Conservation (phyloP, 2,888 invertebrate genomes). For the Cordylochernes scorpioides region DNA sequence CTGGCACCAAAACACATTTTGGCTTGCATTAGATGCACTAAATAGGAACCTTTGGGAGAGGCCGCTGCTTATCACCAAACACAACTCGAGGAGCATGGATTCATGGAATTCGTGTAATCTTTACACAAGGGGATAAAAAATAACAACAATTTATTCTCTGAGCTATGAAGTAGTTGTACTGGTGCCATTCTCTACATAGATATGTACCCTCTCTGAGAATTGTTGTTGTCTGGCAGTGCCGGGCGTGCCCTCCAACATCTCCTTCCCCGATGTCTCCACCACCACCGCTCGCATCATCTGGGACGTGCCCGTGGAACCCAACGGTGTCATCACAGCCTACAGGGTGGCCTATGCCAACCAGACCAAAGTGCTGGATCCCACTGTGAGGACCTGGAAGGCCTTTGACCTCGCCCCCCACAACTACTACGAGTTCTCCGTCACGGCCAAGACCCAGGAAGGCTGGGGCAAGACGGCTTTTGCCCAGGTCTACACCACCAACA, state of each 20-base stretch:
- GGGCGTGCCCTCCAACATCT: slow-evolving; percentile 77
- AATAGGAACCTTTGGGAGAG: too few relatives aligned
- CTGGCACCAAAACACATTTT: too few relatives aligned
- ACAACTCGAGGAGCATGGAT: too few relatives aligned
- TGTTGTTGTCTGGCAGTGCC: slow-evolving; percentile 36
- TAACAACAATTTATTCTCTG: too few relatives aligned
- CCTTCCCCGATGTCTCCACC: slow-evolving; percentile 79
- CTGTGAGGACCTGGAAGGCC: slow-evolving; percentile 52
- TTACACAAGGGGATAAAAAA: too few relatives aligned
- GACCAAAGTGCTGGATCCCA: slow-evolving; percentile 56
- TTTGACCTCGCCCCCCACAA: slow-evolving; percentile 49
- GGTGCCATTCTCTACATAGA: too few relatives aligned
- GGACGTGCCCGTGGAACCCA: slow-evolving; percentile 81
- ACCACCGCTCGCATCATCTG: slow-evolving; percentile 78
- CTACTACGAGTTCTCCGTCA: slow-evolving; percentile 71
- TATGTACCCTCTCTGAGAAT: background rate
- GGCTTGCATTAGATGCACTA: too few relatives aligned
- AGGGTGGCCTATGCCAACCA: slow-evolving; percentile 54
- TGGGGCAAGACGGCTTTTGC: slow-evolving; percentile 76
- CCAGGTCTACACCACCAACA: slow-evolving; percentile 63
- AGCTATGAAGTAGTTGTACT: too few relatives aligned
- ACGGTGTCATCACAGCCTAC: slow-evolving; percentile 74
- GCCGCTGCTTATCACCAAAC: too few relatives aligned
- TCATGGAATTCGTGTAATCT: too few relatives aligned
- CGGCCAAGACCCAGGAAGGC: slow-evolving; percentile 66